Evolutionary conservation across 2,797 vertebrate genomes (phyloP).

Genomic region (Paguma larvata): DNA sequence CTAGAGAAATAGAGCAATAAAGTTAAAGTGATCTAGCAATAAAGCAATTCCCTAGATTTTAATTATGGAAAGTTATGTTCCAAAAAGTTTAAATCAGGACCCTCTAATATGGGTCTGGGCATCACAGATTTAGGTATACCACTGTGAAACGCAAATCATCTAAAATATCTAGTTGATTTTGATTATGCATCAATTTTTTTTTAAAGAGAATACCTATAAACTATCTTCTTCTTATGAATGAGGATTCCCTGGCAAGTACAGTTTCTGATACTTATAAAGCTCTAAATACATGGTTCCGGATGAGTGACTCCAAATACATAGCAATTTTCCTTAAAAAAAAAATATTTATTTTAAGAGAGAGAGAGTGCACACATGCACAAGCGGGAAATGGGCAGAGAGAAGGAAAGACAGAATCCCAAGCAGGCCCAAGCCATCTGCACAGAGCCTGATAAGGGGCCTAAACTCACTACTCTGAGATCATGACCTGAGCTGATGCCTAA

Average conservation of each 20-base stretch:
- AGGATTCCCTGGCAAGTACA: not conserved
- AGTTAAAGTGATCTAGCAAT: constrained; percentile 85
- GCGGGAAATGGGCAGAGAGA: too few species aligned
- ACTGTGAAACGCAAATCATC: not conserved
- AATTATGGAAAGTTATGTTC: constrained; percentile 77
- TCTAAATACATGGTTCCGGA: constrained; percentile 17
- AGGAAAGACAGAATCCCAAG: too few species aligned
- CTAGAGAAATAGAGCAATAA: constrained; percentile 82
- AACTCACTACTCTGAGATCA: too few species aligned
- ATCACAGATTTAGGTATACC: not conserved
- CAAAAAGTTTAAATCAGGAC: constrained; percentile 56
- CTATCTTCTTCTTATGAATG: constrained; percentile 34
- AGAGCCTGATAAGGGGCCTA: too few species aligned
- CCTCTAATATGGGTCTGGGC: not conserved
- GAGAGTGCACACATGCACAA: too few species aligned
- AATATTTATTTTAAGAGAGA: too few species aligned
- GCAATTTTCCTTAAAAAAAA: too few species aligned
- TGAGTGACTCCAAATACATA: not conserved
- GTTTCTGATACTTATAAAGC: not conserved
- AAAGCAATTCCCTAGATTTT: constrained; percentile 80
- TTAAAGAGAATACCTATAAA: constrained; percentile 13
- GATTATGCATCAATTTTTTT: not conserved
- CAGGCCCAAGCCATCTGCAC: too few species aligned
- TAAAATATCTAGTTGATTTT: constrained; percentile 29
- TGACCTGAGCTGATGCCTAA: too few species aligned